Evolutionary conservation across 2,888 invertebrate genomes (phyloP).

Genomic region (Tinea pellionella): DNA sequence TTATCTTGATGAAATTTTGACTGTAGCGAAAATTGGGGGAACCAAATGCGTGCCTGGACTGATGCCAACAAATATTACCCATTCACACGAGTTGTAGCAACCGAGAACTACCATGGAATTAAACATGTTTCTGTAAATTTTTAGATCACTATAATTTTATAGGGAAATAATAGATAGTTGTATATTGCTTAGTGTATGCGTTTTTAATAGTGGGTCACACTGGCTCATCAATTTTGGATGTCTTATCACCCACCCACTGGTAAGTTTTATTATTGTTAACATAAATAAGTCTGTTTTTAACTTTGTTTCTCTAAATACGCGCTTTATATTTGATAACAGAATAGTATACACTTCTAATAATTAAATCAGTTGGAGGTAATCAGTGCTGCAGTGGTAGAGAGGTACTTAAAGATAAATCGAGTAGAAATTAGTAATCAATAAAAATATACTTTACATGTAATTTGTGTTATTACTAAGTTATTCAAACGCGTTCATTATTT

Average conservation of each 20-base stretch:
- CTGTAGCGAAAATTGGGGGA: constrained; percentile 8
- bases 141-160: constrained; percentile 33
- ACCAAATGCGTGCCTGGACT: background rate
- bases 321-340: background rate
- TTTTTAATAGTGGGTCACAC: constrained; percentile 47
- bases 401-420: no score
- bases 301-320: background rate
- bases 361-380: no score
- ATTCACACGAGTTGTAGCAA: background rate
- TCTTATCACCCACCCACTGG: constrained; percentile 85
- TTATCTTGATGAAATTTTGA: background rate
- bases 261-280: constrained; percentile 27
- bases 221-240: constrained; percentile 91
- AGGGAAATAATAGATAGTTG: constrained; percentile 19
- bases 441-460: no score
- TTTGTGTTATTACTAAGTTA: no score
- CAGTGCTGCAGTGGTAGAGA: no score
- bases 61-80: constrained; percentile 7
- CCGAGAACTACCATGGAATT: constrained; percentile 38
- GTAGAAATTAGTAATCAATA: no score
- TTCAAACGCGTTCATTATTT: no score
- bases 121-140: constrained; percentile 62
- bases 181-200: constrained; percentile 8
- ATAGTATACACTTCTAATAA: background rate
- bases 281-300: constrained; percentile 1